Conservation (phyloP, 2,797 vertebrate species). For the Poecilia velifera region DNA sequence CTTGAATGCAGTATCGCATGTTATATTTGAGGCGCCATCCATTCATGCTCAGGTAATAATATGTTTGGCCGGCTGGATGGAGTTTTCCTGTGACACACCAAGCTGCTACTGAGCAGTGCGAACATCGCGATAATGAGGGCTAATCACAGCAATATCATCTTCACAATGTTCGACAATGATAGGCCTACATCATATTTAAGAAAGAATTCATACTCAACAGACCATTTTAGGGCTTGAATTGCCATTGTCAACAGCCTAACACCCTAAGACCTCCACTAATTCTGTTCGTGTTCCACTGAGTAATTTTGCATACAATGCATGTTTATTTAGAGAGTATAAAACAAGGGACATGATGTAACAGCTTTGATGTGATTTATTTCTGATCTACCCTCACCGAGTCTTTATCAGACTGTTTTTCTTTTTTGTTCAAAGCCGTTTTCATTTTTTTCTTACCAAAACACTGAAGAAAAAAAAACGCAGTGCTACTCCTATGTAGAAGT, state of each 20-base stretch:
- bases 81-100: background rate
- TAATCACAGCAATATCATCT: background rate
- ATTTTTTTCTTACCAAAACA: background rate
- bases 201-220: constrained; percentile 78
- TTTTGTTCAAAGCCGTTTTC: background rate
- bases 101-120: background rate
- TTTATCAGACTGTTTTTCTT: background rate
- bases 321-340: constrained; percentile 4
- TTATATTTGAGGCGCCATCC: background rate
- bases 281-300: constrained; percentile 44
- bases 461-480: background rate
- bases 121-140: background rate
- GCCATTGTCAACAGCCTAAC: constrained; percentile 64
- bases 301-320: constrained; percentile 14
- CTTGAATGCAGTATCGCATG: background rate
- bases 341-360: background rate
- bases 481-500: background rate
- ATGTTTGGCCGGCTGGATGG: background rate
- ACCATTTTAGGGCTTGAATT: constrained; percentile 62
- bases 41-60: background rate
- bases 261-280: constrained; percentile 56
- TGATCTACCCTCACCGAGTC: background rate
- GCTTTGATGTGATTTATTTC: constrained; percentile 7
- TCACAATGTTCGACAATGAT: background rate
- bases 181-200: constrained; percentile 54